Evolutionary conservation across 1,140 invertebrate genomes (phyloP).

Genomic region (Maconellicoccus hirsutus): DNA sequence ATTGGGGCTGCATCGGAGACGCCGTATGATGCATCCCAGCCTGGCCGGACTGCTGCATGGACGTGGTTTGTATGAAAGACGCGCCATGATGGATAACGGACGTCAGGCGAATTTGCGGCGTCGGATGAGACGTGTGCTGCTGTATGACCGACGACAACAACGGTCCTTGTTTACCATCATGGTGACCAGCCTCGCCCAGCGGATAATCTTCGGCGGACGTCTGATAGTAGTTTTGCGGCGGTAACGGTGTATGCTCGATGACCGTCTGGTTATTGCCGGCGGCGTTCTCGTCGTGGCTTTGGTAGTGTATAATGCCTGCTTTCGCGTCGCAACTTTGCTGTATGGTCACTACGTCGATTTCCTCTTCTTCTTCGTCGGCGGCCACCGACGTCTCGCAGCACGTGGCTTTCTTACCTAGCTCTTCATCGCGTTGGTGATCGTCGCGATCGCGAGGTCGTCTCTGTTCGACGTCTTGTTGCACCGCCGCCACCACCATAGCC

Average conservation of each 20-base stretch:
- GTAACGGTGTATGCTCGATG: not conserved
- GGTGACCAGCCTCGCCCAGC: not conserved
- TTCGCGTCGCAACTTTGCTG: not conserved
- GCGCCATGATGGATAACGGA: not conserved
- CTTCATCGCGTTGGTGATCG: too few relatives aligned
- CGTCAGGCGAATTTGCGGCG: not conserved
- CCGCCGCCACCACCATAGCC: too few relatives aligned
- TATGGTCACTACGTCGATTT: constrained; percentile 59
- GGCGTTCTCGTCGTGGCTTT: too few relatives aligned
- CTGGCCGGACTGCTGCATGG: not conserved
- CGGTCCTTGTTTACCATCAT: not conserved
- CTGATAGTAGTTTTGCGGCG: not conserved
- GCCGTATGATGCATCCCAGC: not conserved
- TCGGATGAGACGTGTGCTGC: not conserved
- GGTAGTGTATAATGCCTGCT: not conserved
- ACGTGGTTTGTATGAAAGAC: not conserved
- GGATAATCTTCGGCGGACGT: not conserved
- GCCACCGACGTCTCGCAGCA: too few relatives aligned
- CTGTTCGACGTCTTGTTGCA: too few relatives aligned
- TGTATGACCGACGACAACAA: not conserved
- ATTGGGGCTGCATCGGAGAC: not conserved
- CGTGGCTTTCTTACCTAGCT: too few relatives aligned
- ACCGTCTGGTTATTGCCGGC: not conserved
- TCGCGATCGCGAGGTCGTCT: too few relatives aligned
- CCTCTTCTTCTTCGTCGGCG: constrained; percentile 56